A percentile compares a stretch with the other conserved stretches of the same genome.
phyloP scores from a whole-genome alignment of 2,113 vertebrate genomes.

The Dolichotis patagonum region DNA sequence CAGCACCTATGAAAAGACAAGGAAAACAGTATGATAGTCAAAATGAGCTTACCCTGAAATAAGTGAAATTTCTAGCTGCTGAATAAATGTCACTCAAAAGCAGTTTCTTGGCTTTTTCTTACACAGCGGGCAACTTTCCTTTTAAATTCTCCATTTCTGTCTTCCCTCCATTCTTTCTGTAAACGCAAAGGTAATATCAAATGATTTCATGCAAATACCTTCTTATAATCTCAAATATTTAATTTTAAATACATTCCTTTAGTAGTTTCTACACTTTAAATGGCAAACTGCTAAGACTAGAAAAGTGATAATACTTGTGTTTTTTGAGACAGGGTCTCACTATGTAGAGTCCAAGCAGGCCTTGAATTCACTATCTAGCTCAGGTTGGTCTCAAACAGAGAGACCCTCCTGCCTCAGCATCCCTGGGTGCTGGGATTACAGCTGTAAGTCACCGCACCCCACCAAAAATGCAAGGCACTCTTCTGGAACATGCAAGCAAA shows the following conservation, averaged over 20 bases:
- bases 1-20: not conserved
- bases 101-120: constrained; percentile 99
- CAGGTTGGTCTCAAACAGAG: not conserved
- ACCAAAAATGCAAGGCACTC: not conserved
- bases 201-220: constrained; percentile 25
- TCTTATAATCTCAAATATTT: not conserved
- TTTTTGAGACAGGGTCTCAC: not conserved
- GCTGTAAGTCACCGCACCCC: not conserved
- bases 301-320: not conserved
- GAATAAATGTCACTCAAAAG: constrained; percentile 98
- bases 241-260: constrained; percentile 20
- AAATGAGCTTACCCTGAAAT: constrained; percentile 94
- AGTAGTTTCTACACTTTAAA: not conserved
- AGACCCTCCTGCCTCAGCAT: not conserved
- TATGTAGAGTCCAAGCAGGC: not conserved
- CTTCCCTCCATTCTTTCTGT: constrained; percentile 99
- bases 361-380: not conserved
- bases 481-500: not conserved
- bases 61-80: constrained; percentile 94
- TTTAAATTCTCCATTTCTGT: constrained; percentile 99
- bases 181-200: constrained; percentile 65
- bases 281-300: not conserved
- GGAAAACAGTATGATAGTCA: not conserved
- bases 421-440: not conserved
- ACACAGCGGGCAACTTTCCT: constrained; percentile 99